Evolutionary conservation across 2,113 vertebrate genomes (phyloP), one percentile per base, ranked within the genome.

Genomic region (Axis porcinus): DNA sequence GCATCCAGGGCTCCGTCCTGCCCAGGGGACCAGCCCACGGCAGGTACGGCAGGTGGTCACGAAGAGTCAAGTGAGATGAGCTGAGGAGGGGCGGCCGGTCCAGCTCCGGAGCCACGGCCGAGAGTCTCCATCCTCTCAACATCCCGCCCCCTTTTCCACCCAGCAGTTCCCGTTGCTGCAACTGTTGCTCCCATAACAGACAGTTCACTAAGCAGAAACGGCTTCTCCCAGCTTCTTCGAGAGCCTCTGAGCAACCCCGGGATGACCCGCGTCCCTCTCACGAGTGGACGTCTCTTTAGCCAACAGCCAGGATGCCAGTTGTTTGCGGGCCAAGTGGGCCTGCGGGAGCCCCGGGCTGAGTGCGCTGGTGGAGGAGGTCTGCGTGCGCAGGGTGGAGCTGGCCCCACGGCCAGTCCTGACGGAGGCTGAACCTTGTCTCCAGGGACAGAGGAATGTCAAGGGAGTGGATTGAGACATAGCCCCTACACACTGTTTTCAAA

Each of bases 301-400:
- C 43, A 12, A 30, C 16, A 2, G 11, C 28, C 67, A 60, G 74
- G 55, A 60, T 15, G 58, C n/a, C 10, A 13, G 50, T n/a, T 28
- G 6, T 14, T 40, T 86, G n/a, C 6, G 0, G n/a, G 21, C 70
- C 9, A 5, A 30, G 43, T 19, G 0, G 7, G n/a, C 4, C 13
- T 86, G 15, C 4, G 1, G 70, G 43, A 52, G 11, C 50, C 11
- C 57, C 1, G 33, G 6, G 43, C 25, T 1, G 40, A 12, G 62
- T 70, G 27, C 0, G 1, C 57, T 43, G 28, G 5, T 1, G 5
- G 45, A 84, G 17, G 55, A 43, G n/a, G 45, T 47, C 16, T 5
- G 9, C 2, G 0, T 17, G n/a, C 2, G 3, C 5, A 40, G 43
- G 47, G 28, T 13, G 19, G 55, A 14, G 23, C 6, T 1, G 0